Percentiles rank a stretch among this genome's conserved stretches.
Evolutionary conservation across 2,888 invertebrate genomes (phyloP).

Genomic region (Amaurobius ferox): DNA sequence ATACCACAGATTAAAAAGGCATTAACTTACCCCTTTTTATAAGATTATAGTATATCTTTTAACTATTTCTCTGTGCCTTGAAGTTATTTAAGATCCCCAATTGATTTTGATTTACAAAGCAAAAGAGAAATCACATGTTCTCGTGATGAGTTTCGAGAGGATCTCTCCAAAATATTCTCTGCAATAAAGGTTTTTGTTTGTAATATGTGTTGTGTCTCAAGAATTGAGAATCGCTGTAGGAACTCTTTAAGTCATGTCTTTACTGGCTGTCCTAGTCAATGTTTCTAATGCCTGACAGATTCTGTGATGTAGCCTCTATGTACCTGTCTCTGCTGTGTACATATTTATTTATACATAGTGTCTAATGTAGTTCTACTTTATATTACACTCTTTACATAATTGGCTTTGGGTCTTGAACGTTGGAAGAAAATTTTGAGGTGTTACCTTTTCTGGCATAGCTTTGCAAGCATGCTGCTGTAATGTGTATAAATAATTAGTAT

Average conservation of each 20-base stretch:
- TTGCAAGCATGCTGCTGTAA: slow-evolving; percentile 69
- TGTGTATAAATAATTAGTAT: slow-evolving; percentile 46
- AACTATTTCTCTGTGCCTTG: too few relatives aligned
- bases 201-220: too few relatives aligned
- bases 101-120: too few relatives aligned
- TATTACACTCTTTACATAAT: slow-evolving; percentile 63
- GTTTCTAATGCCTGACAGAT: slow-evolving; percentile 55
- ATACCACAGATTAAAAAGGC: too few relatives aligned
- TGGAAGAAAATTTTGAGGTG: slow-evolving; percentile 35
- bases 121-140: too few relatives aligned
- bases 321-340: slow-evolving; percentile 59
- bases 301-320: slow-evolving; percentile 65
- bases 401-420: slow-evolving; percentile 53
- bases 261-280: slow-evolving; percentile 53
- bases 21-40: too few relatives aligned
- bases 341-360: slow-evolving; percentile 55
- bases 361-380: slow-evolving; percentile 66
- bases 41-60: too few relatives aligned
- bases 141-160: too few relatives aligned
- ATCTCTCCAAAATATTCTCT: too few relatives aligned
- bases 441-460: slow-evolving; percentile 43
- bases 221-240: slow-evolving; percentile 13
- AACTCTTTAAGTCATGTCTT: slow-evolving; percentile 33
- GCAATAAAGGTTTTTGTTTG: too few relatives aligned
- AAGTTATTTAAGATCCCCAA: too few relatives aligned